Conservation (phyloP, 2,113 vertebrate genomes). For the Alligator mississippiensis region DNA sequence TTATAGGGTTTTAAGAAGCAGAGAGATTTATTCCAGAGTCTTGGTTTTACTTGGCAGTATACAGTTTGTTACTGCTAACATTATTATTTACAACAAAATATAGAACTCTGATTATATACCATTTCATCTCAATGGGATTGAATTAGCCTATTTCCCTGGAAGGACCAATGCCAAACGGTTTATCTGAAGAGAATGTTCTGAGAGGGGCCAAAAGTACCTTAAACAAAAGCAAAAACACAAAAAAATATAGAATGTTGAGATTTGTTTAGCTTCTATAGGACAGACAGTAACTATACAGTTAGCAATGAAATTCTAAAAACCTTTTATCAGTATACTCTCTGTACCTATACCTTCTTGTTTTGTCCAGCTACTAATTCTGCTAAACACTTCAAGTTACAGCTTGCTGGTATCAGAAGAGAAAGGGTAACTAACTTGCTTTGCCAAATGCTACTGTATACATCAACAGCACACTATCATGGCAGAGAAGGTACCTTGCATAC, state of each 20-base stretch:
- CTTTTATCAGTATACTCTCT: not conserved
- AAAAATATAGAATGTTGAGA: not conserved
- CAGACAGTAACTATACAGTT: not conserved
- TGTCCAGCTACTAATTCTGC: not conserved
- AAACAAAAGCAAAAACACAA: not conserved
- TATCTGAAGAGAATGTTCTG: not conserved
- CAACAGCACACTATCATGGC: not conserved
- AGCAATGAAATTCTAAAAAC: not conserved
- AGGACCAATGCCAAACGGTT: conserved; percentile 22
- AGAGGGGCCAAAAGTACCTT: conserved; percentile 11
- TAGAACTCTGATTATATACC: conserved; percentile 73
- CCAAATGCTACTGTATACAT: not conserved
- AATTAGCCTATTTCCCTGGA: conserved; percentile 47
- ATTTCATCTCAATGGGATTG: conserved; percentile 9
- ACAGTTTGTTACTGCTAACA: conserved; percentile 63
- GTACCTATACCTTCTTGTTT: not conserved
- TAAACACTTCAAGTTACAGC: not conserved
- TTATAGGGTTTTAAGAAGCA: conserved; percentile 66
- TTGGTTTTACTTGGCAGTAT: conserved; percentile 71
- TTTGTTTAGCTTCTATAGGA: not conserved
- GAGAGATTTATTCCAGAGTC: conserved; percentile 68
- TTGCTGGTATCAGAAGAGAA: not conserved
- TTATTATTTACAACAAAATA: conserved; percentile 77
- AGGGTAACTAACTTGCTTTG: not conserved
- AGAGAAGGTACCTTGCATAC: not conserved